Evolutionary conservation across 1,140 invertebrate species (phyloP).

Genomic region (Drosophila pallidifrons): DNA sequence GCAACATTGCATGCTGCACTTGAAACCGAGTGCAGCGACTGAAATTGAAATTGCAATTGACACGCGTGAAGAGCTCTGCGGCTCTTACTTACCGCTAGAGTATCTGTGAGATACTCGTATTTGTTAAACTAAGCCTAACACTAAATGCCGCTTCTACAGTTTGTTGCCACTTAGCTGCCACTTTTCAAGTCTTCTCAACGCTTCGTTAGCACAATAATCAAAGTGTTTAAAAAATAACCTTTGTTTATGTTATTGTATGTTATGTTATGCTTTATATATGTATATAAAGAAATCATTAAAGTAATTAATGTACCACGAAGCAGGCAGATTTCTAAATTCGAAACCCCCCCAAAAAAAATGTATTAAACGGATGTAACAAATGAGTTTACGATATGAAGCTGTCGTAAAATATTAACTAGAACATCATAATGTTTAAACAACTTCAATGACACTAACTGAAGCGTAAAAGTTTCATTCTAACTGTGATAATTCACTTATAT

Average conservation of each 20-base stretch:
- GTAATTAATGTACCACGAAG: constrained; percentile 70
- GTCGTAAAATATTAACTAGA: constrained; percentile 30
- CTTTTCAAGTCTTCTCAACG: constrained; percentile 56
- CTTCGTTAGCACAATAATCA: constrained; percentile 69
- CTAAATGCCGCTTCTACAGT: constrained; percentile 51
- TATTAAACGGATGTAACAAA: constrained; percentile 57
- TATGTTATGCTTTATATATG: too few species aligned
- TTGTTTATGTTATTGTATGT: constrained; percentile 31
- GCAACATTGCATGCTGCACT: constrained; percentile 80
- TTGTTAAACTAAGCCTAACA: constrained; percentile 43
- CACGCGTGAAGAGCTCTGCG: constrained; percentile 66
- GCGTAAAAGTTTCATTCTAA: not conserved
- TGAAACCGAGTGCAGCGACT: constrained; percentile 51
- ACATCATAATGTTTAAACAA: not conserved
- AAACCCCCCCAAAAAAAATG: constrained; percentile 47
- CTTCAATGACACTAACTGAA: not conserved
- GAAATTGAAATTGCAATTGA: constrained; percentile 61
- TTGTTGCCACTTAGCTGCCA: constrained; percentile 71
- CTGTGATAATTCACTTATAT: too few species aligned
- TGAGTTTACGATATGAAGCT: constrained; percentile 31
- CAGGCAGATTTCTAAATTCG: constrained; percentile 46
- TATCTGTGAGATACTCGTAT: constrained; percentile 57
- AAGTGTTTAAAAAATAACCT: constrained; percentile 51
- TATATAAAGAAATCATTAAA: constrained; percentile 60
- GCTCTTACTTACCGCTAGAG: not conserved